These are phyloP conservation scores for Microcaecilia unicolor DNA, from an alignment of 2,797 vertebrate species.

Conservation along the genomic window DNA sequence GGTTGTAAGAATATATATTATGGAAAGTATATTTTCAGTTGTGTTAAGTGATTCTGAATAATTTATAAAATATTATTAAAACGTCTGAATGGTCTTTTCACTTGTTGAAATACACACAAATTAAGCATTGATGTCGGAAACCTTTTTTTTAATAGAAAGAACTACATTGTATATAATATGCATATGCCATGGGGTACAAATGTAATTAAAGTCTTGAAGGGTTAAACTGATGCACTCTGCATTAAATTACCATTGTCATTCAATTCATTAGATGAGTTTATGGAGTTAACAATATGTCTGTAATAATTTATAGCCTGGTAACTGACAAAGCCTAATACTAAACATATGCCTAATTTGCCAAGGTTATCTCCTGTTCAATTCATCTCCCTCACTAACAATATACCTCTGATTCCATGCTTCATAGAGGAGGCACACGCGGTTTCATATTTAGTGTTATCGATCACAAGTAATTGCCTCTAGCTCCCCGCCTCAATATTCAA, in stretches of 20 bases:
- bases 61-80: too few relatives aligned
- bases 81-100: too few relatives aligned
- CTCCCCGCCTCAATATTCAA: constrained; percentile 49
- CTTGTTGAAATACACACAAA: too few relatives aligned
- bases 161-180: too few relatives aligned
- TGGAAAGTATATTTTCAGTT: too few relatives aligned
- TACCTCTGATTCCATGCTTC: constrained; percentile 47
- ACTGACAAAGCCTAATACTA: constrained; percentile 58
- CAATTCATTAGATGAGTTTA: constrained; percentile 62
- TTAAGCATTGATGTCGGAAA: too few relatives aligned
- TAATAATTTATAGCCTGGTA: constrained; percentile 67
- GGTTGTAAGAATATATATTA: too few relatives aligned
- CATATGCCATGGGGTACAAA: constrained; percentile 16
- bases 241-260: constrained; percentile 47
- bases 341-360: constrained; percentile 64
- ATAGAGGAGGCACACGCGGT: constrained; percentile 48
- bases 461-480: constrained; percentile 64
- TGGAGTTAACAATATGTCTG: constrained; percentile 55
- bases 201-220: constrained; percentile 40
- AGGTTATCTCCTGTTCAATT: constrained; percentile 64
- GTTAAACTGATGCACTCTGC: constrained; percentile 42
- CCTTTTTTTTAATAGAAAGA: too few relatives aligned
- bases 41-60: too few relatives aligned
- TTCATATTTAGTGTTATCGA: constrained; percentile 66
- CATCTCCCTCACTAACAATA: constrained; percentile 59